Evolutionary conservation across 2,888 invertebrate species (phyloP), one percentile per base, ranked within the genome.

Genomic region (Polyommatus icarus): DNA sequence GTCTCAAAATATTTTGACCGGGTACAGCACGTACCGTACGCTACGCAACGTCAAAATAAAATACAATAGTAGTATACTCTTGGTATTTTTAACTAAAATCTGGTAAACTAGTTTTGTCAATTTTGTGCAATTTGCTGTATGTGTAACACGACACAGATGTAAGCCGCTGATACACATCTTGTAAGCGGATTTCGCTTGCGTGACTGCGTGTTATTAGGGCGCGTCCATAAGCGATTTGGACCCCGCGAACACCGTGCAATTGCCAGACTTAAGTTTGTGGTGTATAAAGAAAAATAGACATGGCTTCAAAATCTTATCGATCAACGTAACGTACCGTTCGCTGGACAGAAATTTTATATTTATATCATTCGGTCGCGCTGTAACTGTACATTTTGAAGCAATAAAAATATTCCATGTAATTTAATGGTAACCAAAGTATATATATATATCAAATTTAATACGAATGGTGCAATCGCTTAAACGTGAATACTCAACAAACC

Each of bases 191-290:
- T 84, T 84, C 83, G 77, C 82, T 89, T 83, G 90, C 90, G 87
- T 90, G 91, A 82, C 79, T 78, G 79, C 75, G 79, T 84, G 84
- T 88, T 87, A 87, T 91, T 90, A 91, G 86, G 87, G 87, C 78
- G 86, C 81, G 87, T 86, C 85, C 83, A 87, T 84, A 87, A 81
- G 82, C 84, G 86, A 86, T 85, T 86, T 84, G 54, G 75, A 54
- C 24, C 75, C 20, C 24, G 18, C 50, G 75, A 54, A 50, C 46
- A 12, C 75, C 32, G 76, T n/a, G 76, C 79, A 77, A 76, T 32
- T 32, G 67, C 71, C 72, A 72, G 36, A 76, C 54, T 73, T 61
- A 57, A 77, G 61, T 24, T 46, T 29, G 36, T 50, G 61, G 36
- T 12, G 78, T 77, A 78, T 10, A 57, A 10, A 81, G 15, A 78